Conservation (phyloP, 2,113 vertebrate genomes). For the Menidia beryllina region DNA sequence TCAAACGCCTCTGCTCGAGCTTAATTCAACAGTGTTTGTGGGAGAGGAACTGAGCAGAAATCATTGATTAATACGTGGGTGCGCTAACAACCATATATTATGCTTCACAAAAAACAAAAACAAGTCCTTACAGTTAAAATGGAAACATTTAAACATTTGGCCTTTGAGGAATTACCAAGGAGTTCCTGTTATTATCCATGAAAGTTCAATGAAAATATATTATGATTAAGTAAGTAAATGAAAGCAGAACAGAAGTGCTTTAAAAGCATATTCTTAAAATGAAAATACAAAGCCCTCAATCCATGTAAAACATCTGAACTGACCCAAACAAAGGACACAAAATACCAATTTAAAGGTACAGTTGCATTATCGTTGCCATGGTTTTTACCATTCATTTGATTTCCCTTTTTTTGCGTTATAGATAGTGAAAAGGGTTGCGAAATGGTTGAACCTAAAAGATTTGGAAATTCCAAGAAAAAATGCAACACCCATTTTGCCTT, state of each 20-base stretch:
- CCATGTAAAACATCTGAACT: neutral
- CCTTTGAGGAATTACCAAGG: too few species aligned
- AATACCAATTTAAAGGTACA: too few species aligned
- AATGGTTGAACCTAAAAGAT: too few species aligned
- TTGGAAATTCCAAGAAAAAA: too few species aligned
- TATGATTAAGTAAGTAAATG: neutral
- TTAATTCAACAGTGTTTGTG: constrained; percentile 46
- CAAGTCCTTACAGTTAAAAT: constrained; percentile 8
- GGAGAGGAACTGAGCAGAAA: constrained; percentile 54
- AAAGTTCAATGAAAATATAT: neutral
- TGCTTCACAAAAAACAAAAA: constrained; percentile 37
- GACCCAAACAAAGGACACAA: neutral
- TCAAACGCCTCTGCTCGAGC: constrained; percentile 61
- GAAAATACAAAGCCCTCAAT: too few species aligned
- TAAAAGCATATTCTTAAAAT: too few species aligned
- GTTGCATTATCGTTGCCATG: too few species aligned
- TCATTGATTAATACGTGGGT: constrained; percentile 63
- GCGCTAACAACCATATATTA: constrained; percentile 50
- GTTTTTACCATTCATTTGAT: too few species aligned
- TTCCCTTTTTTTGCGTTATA: too few species aligned
- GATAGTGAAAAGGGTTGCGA: too few species aligned
- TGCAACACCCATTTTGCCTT: too few species aligned
- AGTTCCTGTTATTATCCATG: neutral
- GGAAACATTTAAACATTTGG: neutral
- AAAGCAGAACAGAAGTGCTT: too few species aligned